A percentile compares a stretch with the other conserved stretches of the same genome.
phyloP scores from a whole-genome alignment of 2,113 vertebrate genomes.

The Neolamprologus caudopunctatus region DNA sequence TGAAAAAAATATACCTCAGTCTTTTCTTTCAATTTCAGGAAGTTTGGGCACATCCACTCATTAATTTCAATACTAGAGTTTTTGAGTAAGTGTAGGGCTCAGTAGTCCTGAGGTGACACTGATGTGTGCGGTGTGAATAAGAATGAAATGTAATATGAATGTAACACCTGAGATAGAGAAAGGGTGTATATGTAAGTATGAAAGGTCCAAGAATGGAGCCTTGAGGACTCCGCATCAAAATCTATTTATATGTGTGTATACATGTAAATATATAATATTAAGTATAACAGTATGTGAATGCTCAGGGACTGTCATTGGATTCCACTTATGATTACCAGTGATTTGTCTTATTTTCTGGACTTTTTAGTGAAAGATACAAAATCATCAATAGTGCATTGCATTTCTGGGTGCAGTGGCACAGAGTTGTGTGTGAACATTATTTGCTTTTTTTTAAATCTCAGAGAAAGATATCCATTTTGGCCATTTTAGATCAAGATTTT shows the following conservation, averaged over 20 bases:
- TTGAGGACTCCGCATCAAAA: not conserved
- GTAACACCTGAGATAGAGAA: not conserved
- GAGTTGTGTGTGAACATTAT: not conserved
- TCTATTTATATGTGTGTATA: not conserved
- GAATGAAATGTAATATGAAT: not conserved
- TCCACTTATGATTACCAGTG: not conserved
- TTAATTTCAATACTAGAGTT: not conserved
- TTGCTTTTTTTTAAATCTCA: not conserved
- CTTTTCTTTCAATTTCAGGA: not conserved
- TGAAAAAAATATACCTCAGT: not conserved
- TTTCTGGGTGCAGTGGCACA: not conserved
- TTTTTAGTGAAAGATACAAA: not conserved
- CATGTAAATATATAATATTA: not conserved
- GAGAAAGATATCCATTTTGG: not conserved
- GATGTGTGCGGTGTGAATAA: not conserved
- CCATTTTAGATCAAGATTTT: not conserved
- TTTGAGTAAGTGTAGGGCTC: not conserved
- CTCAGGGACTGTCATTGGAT: not conserved
- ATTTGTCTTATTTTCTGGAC: not conserved
- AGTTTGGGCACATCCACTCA: not conserved
- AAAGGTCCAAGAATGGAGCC: not conserved
- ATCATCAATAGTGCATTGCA: not conserved
- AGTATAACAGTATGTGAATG: not conserved
- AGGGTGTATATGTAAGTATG: not conserved
- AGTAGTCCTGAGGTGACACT: not conserved